These are phyloP conservation scores for Phoenicopterus ruber DNA, from an alignment of 2,113 vertebrate species.

Conservation along the genomic window DNA sequence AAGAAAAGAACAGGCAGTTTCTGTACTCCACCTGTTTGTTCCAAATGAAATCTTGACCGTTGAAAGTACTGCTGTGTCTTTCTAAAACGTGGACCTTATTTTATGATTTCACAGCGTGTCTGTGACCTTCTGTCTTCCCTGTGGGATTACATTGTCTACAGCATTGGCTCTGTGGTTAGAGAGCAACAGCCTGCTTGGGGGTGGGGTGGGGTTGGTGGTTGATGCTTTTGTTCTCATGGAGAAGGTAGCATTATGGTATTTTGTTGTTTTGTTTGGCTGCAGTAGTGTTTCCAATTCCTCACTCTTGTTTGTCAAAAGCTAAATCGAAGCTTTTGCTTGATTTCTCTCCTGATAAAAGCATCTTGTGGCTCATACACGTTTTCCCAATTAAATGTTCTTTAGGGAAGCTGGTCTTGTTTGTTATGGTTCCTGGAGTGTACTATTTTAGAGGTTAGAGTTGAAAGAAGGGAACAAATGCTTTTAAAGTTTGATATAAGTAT, in stretches of 20 bases:
- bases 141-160: conserved; percentile 47
- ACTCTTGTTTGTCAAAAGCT: not conserved
- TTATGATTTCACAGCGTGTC: not conserved
- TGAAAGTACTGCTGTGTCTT: not conserved
- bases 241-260: conserved; percentile 50
- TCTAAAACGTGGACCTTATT: not conserved
- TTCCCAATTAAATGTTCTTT: conserved; percentile 25
- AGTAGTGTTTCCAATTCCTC: not conserved
- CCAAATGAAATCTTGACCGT: not conserved
- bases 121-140: conserved; percentile 37
- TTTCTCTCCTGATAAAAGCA: not conserved
- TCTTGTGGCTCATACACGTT: not conserved
- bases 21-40: not conserved
- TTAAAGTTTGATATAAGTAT: not conserved
- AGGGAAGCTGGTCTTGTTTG: not conserved
- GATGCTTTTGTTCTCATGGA: conserved; percentile 52
- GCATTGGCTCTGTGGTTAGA: conserved; percentile 43
- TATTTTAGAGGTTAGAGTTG: not conserved
- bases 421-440: not conserved
- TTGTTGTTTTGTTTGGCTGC: conserved; percentile 46
- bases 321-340: not conserved
- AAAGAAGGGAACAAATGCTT: not conserved
- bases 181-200: conserved; percentile 61
- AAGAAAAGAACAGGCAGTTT: not conserved
- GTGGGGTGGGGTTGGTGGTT: conserved; percentile 57